These are phyloP conservation scores for Psettodes erumei DNA, from an alignment of 2,113 vertebrate species.

Conservation along the genomic window DNA sequence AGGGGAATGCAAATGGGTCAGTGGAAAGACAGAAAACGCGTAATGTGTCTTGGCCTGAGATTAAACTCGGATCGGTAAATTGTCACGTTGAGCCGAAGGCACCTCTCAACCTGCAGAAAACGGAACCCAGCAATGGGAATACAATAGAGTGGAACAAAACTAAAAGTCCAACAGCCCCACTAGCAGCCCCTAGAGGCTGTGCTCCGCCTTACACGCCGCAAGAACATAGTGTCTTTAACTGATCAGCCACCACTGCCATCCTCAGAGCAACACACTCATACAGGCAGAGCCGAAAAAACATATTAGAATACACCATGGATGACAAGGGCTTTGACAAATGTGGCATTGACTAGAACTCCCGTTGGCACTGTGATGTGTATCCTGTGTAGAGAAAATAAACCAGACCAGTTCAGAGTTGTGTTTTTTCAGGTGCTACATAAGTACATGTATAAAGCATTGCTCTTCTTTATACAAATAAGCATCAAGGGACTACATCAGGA, in stretches of 20 bases:
- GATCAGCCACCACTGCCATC: slow-evolving; percentile 37
- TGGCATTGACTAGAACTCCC: background rate
- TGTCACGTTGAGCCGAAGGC: background rate
- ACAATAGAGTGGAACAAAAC: slow-evolving; percentile 3
- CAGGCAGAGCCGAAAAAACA: slow-evolving; percentile 16
- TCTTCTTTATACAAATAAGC: slow-evolving; percentile 72
- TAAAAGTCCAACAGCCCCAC: slow-evolving; percentile 29
- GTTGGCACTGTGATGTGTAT: background rate
- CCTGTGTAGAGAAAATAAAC: background rate
- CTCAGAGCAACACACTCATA: slow-evolving; percentile 27
- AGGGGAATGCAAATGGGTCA: background rate
- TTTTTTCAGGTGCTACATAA: slow-evolving; percentile 22
- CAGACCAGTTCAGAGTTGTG: background rate
- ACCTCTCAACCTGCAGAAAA: slow-evolving; percentile 14
- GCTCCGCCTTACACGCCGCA: slow-evolving; percentile 29
- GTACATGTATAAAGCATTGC: background rate
- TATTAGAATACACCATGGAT: slow-evolving; percentile 18
- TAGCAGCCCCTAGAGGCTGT: slow-evolving; percentile 68
- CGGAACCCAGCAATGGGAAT: background rate
- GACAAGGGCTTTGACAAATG: slow-evolving; percentile 24
- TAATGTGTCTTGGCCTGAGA: background rate
- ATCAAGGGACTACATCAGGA: slow-evolving; percentile 85
- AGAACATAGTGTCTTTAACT: slow-evolving; percentile 45
- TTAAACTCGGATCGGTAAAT: slow-evolving; percentile 4
- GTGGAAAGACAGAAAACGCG: background rate